Conservation (phyloP, 2,888 invertebrate genomes). For the Diplolepis rosae region DNA sequence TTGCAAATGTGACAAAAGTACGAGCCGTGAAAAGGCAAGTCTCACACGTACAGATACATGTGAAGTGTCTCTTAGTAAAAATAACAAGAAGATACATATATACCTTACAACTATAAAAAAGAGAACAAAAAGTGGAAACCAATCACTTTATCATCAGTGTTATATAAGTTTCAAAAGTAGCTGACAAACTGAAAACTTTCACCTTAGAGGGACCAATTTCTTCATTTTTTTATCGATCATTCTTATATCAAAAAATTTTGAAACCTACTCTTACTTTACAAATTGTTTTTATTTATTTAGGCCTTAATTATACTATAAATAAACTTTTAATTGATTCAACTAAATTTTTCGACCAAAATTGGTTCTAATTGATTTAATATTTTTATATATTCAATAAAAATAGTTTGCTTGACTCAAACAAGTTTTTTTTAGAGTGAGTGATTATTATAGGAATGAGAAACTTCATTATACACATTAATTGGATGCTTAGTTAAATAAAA, state of each 20-base stretch:
- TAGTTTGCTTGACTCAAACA: too few species aligned
- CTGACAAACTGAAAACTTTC: slow-evolving; percentile 21
- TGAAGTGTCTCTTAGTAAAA: slow-evolving; percentile 19
- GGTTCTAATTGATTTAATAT: too few species aligned
- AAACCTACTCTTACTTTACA: too few species aligned
- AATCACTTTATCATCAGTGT: slow-evolving; percentile 27
- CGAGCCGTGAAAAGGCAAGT: slow-evolving; percentile 20
- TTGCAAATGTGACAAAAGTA: slow-evolving; percentile 14
- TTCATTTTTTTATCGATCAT: not conserved
- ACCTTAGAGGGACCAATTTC: slow-evolving; percentile 19
- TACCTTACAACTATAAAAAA: not conserved
- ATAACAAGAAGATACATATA: slow-evolving; percentile 17
- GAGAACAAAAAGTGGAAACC: not conserved
- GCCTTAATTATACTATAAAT: too few species aligned
- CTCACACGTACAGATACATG: slow-evolving; percentile 20
- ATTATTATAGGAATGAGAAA: too few species aligned
- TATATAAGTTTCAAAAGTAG: slow-evolving; percentile 22
- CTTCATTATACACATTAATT: too few species aligned
- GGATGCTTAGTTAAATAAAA: too few species aligned
- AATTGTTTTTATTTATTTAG: too few species aligned
- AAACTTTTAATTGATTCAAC: too few species aligned
- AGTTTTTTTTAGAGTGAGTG: too few species aligned
- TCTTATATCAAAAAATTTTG: slow-evolving; percentile 13
- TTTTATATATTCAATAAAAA: too few species aligned
- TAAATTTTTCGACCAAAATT: too few species aligned